These are phyloP conservation scores for Ciconia stormi DNA, from an alignment of 2,113 vertebrate species.

Conservation along the genomic window DNA sequence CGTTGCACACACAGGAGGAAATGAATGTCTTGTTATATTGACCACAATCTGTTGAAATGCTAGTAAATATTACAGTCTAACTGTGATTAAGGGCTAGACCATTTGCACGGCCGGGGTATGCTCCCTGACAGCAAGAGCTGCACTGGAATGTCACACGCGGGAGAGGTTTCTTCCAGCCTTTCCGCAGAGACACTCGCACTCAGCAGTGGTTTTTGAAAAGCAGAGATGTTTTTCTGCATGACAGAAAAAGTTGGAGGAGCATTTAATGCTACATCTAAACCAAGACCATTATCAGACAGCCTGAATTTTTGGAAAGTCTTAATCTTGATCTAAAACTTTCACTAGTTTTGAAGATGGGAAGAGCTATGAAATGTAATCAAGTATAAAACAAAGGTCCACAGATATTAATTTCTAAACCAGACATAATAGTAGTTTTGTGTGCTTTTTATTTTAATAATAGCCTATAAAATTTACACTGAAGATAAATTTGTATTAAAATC, in stretches of 20 bases:
- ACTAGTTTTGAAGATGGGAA: background rate
- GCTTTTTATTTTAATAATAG: background rate
- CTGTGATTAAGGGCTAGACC: background rate
- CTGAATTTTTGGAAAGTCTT: background rate
- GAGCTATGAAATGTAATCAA: background rate
- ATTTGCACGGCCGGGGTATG: background rate
- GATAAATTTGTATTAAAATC: background rate
- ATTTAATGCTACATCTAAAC: background rate
- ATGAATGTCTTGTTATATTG: background rate
- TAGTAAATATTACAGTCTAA: background rate
- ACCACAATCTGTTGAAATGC: background rate
- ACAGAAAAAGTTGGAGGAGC: background rate
- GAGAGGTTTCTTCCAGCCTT: background rate
- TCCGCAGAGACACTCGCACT: background rate
- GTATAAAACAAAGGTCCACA: background rate
- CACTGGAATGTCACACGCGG: background rate
- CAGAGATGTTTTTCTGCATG: background rate
- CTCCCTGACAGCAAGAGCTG: background rate
- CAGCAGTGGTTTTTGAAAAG: background rate
- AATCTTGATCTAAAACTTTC: background rate
- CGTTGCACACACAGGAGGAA: background rate
- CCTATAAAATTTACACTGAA: background rate
- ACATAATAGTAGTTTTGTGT: background rate
- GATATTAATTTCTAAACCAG: background rate
- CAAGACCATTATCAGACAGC: background rate